Evolutionary conservation across 2,113 vertebrate genomes (phyloP).

Genomic region (Toxostoma redivivum): DNA sequence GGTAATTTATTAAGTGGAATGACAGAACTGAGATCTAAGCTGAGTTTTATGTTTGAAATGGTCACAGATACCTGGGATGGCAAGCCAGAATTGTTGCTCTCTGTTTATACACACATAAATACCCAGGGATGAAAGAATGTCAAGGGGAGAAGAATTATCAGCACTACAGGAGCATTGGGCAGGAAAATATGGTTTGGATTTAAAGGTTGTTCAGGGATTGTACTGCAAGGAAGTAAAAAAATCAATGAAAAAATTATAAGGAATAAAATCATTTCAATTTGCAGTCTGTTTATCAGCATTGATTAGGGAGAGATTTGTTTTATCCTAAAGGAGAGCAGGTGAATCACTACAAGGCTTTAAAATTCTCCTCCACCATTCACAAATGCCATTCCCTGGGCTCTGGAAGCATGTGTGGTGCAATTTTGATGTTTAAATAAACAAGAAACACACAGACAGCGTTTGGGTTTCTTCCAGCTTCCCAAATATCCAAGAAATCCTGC

Average conservation of each 20-base stretch:
- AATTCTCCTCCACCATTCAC: neutral
- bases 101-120: neutral
- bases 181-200: neutral
- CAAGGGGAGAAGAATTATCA: neutral
- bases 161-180: neutral
- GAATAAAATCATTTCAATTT: neutral
- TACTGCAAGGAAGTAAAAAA: neutral
- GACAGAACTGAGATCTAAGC: neutral
- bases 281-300: neutral
- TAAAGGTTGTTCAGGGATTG: neutral
- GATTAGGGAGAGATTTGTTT: neutral
- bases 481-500: neutral
- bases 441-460: neutral
- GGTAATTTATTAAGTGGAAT: slow-evolving; percentile 6
- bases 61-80: neutral
- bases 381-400: neutral
- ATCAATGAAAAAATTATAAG: neutral
- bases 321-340: neutral
- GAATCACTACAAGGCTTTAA: neutral
- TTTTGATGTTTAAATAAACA: neutral
- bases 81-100: neutral
- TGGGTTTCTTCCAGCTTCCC: neutral
- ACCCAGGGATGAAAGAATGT: neutral
- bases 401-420: neutral
- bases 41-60: neutral